These are phyloP conservation scores for Leptura quadrifasciata DNA, from an alignment of 2,888 invertebrate genomes.

Conservation along the genomic window DNA sequence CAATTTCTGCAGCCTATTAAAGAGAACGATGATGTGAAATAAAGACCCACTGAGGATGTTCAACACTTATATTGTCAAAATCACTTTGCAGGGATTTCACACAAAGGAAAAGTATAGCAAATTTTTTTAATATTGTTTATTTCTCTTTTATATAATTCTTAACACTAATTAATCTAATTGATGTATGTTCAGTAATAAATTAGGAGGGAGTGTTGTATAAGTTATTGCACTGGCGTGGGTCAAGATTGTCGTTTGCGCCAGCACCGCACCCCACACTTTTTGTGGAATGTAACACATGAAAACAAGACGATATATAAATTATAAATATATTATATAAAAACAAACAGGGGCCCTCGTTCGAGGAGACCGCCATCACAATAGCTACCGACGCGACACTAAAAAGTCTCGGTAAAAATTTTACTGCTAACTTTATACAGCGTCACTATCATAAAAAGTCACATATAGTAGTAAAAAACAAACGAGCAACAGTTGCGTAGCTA, in stretches of 20 bases:
- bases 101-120: constrained; percentile 30
- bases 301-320: constrained; percentile 73
- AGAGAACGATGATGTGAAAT: background rate
- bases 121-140: constrained; percentile 66
- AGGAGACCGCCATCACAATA: constrained; percentile 70
- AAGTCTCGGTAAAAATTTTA: constrained; percentile 70
- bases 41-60: background rate
- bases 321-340: constrained; percentile 73
- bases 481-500: constrained; percentile 71
- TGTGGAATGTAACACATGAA: constrained; percentile 70
- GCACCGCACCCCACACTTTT: constrained; percentile 70
- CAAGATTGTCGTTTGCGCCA: constrained; percentile 71
- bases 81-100: constrained; percentile 4
- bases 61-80: background rate
- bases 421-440: constrained; percentile 68
- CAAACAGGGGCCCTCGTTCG: constrained; percentile 67
- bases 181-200: constrained; percentile 70
- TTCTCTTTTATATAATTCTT: constrained; percentile 71
- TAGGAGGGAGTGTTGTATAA: constrained; percentile 71
- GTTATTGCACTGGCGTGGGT: constrained; percentile 72
- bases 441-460: constrained; percentile 66
- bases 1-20: background rate
- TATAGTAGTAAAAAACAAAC: constrained; percentile 58
- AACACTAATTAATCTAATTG: constrained; percentile 69
- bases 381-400: constrained; percentile 72